These are phyloP conservation scores for Monochamus saltuarius DNA, from an alignment of 1,140 invertebrate genomes.

Conservation along the genomic window DNA sequence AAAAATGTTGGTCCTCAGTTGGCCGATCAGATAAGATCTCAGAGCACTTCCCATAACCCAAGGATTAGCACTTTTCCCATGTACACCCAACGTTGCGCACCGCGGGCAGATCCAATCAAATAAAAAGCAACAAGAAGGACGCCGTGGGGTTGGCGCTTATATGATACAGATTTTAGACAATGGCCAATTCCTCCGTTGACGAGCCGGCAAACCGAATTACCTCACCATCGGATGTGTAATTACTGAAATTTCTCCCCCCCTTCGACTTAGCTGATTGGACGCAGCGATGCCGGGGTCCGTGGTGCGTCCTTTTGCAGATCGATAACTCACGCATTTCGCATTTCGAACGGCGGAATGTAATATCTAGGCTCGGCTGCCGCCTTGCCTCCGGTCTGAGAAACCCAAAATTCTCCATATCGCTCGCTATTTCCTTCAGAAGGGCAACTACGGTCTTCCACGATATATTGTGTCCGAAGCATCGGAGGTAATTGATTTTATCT, in stretches of 20 bases:
- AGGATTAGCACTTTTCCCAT: no score
- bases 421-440: no score
- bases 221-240: constrained; percentile 17
- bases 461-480: no score
- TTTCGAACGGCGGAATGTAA: constrained; percentile 1
- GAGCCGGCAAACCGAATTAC: constrained; percentile 6
- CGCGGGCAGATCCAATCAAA: constrained; percentile 9
- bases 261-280: no score
- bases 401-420: no score
- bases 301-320: background rate
- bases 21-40: no score
- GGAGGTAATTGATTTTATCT: no score
- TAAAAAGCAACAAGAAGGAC: constrained; percentile 11
- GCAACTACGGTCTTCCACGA: no score
- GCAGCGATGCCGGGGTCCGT: background rate
- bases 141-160: background rate
- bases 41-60: no score
- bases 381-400: no score
- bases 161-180: background rate
- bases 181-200: constrained; percentile 4
- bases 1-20: no score
- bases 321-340: constrained; percentile 13
- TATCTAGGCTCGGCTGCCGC: background rate
- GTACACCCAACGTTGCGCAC: background rate
- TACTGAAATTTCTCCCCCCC: background rate